Evolutionary conservation across 2,797 vertebrate species (phyloP).

Genomic region (Paramormyrops hopkinsi): DNA sequence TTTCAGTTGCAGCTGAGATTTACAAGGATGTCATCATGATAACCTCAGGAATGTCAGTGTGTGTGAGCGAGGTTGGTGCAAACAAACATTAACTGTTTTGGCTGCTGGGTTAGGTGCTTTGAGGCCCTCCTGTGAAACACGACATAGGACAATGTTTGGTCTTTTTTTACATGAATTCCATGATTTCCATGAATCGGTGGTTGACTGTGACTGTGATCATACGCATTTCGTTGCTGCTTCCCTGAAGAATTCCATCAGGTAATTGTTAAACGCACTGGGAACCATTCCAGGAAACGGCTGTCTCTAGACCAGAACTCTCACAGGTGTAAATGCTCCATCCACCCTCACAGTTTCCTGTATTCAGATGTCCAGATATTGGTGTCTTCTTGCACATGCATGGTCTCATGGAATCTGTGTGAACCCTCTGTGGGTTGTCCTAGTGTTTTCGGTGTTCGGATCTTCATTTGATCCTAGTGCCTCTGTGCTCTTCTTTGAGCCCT

Average conservation of each 20-base stretch:
- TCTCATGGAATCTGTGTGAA: background rate
- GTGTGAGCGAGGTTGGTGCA: background rate
- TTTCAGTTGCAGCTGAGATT: background rate
- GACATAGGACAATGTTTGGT: background rate
- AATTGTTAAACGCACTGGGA: background rate
- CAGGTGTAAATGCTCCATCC: background rate
- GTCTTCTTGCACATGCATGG: background rate
- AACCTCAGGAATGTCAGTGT: conserved; percentile 4
- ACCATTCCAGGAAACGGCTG: background rate
- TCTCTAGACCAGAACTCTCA: conserved; percentile 7
- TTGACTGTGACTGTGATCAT: background rate
- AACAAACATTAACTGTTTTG: background rate
- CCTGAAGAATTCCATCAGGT: background rate
- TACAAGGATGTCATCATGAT: conserved; percentile 1
- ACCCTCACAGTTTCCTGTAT: background rate
- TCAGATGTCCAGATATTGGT: background rate
- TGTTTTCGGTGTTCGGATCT: background rate
- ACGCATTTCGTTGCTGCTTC: background rate
- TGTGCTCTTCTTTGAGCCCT: background rate
- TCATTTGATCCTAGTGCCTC: background rate
- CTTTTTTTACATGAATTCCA: background rate
- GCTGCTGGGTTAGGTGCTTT: background rate
- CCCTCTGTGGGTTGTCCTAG: background rate
- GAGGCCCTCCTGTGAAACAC: background rate
- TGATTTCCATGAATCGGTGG: background rate